Evolutionary conservation across 2,888 invertebrate genomes (phyloP).

Genomic region (Chrysomela aeneicollis): DNA sequence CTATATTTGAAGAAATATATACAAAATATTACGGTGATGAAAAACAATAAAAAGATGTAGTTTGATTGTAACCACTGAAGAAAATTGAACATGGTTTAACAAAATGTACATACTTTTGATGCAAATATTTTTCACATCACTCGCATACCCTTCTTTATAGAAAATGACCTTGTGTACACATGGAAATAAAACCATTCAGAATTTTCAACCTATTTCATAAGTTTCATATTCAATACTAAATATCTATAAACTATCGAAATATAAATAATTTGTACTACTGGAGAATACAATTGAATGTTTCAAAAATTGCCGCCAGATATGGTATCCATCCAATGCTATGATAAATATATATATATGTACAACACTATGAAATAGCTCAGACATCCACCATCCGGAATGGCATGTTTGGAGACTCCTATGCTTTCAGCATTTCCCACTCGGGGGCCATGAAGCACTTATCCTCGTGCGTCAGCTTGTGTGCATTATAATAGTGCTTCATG

Average conservation of each 20-base stretch:
- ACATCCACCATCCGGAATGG: background rate
- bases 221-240: background rate
- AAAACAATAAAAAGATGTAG: no score
- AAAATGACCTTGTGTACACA: no score
- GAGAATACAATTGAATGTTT: slow-evolving; percentile 3
- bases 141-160: no score
- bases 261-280: slow-evolving; percentile 18
- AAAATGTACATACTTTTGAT: no score
- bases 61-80: no score
- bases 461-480: slow-evolving; percentile 67
- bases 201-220: background rate
- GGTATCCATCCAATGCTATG: background rate
- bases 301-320: background rate
- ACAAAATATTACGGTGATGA: no score
- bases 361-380: background rate
- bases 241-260: background rate
- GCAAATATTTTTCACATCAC: no score
- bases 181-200: no score
- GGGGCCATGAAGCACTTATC: slow-evolving; percentile 43
- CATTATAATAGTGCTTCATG: slow-evolving; percentile 71
- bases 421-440: slow-evolving; percentile 46
- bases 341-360: background rate
- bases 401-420: slow-evolving; percentile 28
- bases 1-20: no score
- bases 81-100: no score